These are phyloP conservation scores for Labia minor DNA, from an alignment of 2,888 invertebrate genomes.

Conservation along the genomic window DNA sequence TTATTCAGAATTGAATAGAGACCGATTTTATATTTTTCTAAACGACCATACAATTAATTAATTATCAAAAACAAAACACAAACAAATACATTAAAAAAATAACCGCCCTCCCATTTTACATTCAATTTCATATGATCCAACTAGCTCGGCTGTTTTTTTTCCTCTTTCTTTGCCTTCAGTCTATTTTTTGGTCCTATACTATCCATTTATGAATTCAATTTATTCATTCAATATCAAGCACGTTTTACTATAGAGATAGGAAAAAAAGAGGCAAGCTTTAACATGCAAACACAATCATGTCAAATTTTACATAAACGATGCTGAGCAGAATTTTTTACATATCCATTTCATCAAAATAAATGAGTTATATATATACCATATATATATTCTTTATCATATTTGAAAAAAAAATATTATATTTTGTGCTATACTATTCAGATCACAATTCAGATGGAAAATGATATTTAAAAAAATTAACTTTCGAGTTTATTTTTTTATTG, in stretches of 20 bases:
- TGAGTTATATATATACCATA: background rate
- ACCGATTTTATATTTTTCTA: too few species aligned
- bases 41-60: too few species aligned
- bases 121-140: too few species aligned
- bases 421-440: too few species aligned
- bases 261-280: background rate
- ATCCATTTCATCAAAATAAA: conserved; percentile 8
- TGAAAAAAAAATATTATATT: background rate
- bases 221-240: conserved; percentile 9
- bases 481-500: too few species aligned
- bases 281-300: conserved; percentile 7
- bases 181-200: background rate
- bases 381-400: background rate
- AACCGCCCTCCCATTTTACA: too few species aligned
- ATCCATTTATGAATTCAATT: conserved; percentile 7
- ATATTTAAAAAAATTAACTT: too few species aligned
- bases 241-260: background rate
- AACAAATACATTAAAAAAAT: too few species aligned
- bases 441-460: too few species aligned
- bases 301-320: conserved; percentile 7
- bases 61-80: too few species aligned
- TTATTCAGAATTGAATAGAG: too few species aligned
- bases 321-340: conserved; percentile 13
- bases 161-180: background rate
- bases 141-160: background rate